Conservation (phyloP, 2,113 vertebrate genomes). For the Piaya cayana region DNA sequence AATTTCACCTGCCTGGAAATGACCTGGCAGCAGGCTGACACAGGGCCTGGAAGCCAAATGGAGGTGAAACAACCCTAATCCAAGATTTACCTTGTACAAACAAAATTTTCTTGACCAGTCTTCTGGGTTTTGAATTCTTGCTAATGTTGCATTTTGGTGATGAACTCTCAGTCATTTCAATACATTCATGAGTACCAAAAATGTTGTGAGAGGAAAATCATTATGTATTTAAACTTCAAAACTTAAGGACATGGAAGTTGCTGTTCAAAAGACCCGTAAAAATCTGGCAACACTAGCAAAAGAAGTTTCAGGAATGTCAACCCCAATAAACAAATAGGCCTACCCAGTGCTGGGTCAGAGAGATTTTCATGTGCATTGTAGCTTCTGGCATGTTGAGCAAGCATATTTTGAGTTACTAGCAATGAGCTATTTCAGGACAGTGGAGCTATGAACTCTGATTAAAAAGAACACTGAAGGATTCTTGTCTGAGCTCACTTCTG, state of each 20-base stretch:
- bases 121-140: not conserved
- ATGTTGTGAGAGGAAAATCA: not conserved
- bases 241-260: not conserved
- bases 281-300: not conserved
- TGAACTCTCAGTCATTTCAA: not conserved
- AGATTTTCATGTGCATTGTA: not conserved
- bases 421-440: not conserved
- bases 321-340: not conserved
- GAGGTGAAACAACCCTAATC: not conserved
- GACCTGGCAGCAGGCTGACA: not conserved
- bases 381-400: slow-evolving; percentile 30
- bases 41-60: not conserved
- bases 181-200: not conserved
- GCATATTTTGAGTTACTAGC: not conserved
- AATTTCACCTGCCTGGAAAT: not conserved
- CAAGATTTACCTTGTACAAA: not conserved
- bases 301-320: slow-evolving; percentile 9
- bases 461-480: not conserved
- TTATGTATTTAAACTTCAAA: not conserved
- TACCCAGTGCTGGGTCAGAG: not conserved
- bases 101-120: not conserved
- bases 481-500: not conserved
- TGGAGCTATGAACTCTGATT: not conserved
- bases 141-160: not conserved
- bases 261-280: not conserved